Evolutionary conservation across 2,113 vertebrate genomes (phyloP).

Genomic region (Melanostigma gelatinosum): DNA sequence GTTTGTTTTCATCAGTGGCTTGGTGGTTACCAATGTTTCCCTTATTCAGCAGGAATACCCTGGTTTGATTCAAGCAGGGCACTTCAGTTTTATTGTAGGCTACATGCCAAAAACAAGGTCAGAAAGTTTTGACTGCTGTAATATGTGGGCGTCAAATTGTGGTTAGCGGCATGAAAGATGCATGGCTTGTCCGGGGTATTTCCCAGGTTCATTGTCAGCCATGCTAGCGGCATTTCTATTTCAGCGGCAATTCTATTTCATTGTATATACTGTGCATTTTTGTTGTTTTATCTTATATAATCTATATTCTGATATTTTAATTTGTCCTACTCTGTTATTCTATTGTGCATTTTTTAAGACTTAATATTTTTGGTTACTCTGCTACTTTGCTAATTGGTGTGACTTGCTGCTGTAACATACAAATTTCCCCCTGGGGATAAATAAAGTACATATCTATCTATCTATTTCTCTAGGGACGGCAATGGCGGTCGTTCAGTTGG

Average conservation of each 20-base stretch:
- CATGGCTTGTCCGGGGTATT: not conserved
- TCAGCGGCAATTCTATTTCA: no score
- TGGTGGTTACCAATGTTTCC: slow-evolving; percentile 1
- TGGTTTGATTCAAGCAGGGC: slow-evolving; percentile 7
- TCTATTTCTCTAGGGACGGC: not conserved
- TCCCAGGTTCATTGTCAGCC: not conserved
- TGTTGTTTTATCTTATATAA: no score
- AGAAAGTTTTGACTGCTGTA: not conserved
- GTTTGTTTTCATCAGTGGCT: slow-evolving; percentile 12
- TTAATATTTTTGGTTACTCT: no score
- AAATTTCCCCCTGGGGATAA: no score
- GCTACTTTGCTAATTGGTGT: no score
- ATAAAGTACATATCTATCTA: no score
- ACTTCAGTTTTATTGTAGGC: not conserved
- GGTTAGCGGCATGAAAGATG: not conserved
- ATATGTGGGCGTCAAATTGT: not conserved
- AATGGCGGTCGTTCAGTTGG: not conserved
- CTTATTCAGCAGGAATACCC: slow-evolving; percentile 6
- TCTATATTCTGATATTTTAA: no score
- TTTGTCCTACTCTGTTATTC: no score
- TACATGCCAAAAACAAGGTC: not conserved
- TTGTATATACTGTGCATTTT: no score
- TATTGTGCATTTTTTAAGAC: no score
- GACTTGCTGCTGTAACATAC: no score
- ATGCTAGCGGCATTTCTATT: not conserved